Conservation (phyloP, 2,113 vertebrate genomes). For the Archocentrus centrarchus region DNA sequence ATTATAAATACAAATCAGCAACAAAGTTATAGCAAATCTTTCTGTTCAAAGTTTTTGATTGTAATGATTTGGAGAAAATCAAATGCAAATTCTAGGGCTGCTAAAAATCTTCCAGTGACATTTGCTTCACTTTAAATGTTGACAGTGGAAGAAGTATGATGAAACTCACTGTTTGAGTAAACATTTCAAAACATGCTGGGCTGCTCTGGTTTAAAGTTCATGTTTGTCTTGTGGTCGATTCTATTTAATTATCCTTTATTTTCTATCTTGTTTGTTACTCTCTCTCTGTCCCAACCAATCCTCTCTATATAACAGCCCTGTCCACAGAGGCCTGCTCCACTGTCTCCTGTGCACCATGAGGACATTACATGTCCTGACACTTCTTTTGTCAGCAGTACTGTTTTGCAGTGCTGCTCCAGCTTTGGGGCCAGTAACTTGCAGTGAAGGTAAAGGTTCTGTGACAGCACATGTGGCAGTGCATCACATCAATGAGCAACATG, state of each 20-base stretch:
- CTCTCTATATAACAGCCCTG: not conserved
- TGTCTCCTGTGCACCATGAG: accelerated
- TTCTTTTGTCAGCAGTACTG: not conserved
- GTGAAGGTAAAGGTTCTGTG: accelerated
- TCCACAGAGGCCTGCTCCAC: not conserved
- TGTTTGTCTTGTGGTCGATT: not conserved
- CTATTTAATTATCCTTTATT: not conserved
- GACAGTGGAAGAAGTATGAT: not conserved
- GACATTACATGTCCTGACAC: accelerated
- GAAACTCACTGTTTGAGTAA: not conserved
- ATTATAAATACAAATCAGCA: not conserved
- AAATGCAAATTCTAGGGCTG: not conserved
- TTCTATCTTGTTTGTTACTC: not conserved
- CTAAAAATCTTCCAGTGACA: not conserved
- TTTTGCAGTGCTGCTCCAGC: not conserved
- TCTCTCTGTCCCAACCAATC: not conserved
- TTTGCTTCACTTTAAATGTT: not conserved
- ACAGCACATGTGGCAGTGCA: not conserved
- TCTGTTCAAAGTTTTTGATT: not conserved
- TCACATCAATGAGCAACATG: not conserved
- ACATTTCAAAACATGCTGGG: not conserved
- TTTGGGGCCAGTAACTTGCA: not conserved
- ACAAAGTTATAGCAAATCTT: not conserved
- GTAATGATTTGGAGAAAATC: not conserved
- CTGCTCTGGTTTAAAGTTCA: not conserved